phyloP scores from a whole-genome alignment of 2,888 invertebrate genomes.

The Sturmia bella region DNA sequence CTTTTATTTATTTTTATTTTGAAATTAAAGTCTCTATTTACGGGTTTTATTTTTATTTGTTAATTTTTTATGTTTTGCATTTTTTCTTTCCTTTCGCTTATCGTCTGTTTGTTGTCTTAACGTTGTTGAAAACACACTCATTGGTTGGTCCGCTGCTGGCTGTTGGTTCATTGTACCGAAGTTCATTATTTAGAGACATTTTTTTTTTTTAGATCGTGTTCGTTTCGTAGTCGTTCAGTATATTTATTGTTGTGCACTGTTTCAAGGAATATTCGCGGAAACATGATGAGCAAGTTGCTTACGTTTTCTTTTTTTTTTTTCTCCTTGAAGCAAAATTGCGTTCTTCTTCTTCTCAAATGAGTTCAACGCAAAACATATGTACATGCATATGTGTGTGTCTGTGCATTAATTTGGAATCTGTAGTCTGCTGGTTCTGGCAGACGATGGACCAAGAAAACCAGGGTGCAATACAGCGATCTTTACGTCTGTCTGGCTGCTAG shows the following conservation, averaged over 20 bases:
- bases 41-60: conserved; percentile 1
- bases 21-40: conserved; percentile 4
- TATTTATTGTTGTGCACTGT: not conserved
- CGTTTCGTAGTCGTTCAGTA: conserved; percentile 27
- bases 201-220: conserved; percentile 36
- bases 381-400: not conserved
- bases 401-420: not conserved
- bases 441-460: not conserved
- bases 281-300: conserved; percentile 4
- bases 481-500: not conserved
- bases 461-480: conserved; percentile 5
- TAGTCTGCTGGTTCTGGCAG: not conserved
- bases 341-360: not conserved
- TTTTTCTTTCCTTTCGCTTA: conserved; percentile 57
- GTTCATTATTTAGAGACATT: conserved; percentile 67
- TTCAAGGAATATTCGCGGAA: not conserved
- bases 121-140: conserved; percentile 35
- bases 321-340: conserved; percentile 2
- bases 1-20: not conserved
- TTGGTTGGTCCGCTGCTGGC: conserved; percentile 54
- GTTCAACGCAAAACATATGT: not conserved
- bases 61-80: conserved; percentile 19
- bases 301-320: not conserved
- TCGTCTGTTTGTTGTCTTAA: conserved; percentile 37
- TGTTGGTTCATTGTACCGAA: conserved; percentile 72